Evolutionary conservation across 2,113 vertebrate genomes (phyloP).

Genomic region (Panthera leo): DNA sequence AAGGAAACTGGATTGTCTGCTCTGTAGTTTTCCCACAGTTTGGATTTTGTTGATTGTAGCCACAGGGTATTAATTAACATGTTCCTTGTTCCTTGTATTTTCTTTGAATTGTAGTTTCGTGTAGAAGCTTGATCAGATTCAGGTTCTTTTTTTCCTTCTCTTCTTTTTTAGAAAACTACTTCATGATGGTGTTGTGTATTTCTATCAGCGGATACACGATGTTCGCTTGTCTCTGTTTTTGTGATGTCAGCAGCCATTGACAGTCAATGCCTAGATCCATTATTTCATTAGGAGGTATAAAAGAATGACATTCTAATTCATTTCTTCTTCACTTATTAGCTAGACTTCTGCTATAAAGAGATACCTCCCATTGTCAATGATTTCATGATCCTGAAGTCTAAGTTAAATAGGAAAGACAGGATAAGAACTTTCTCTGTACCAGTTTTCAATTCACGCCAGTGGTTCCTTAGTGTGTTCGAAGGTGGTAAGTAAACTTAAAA

Average conservation of each 20-base stretch:
- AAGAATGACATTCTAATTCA: neutral
- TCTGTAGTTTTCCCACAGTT: neutral
- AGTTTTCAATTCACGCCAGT: neutral
- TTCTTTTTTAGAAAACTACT: neutral
- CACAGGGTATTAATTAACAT: neutral
- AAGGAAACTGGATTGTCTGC: neutral
- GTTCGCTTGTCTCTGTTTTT: neutral
- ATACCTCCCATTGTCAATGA: neutral
- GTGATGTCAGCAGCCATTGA: neutral
- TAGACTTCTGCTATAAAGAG: neutral
- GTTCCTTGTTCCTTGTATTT: conserved; percentile 4
- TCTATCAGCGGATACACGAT: neutral
- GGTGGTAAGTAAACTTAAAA: neutral
- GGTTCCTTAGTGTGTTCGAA: neutral
- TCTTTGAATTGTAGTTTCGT: neutral
- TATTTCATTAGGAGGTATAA: neutral
- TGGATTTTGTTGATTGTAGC: neutral
- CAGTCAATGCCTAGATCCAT: neutral
- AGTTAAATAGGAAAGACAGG: neutral
- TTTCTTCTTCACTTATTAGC: conserved; percentile 39
- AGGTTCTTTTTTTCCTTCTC: neutral
- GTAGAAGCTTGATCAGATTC: neutral
- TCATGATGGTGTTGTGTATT: neutral
- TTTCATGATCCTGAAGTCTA: neutral
- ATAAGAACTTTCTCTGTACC: neutral